Evolutionary conservation across 2,888 invertebrate genomes (phyloP), one percentile per base, ranked within the genome.

Genomic region (Chrysopilus asiliformis): DNA sequence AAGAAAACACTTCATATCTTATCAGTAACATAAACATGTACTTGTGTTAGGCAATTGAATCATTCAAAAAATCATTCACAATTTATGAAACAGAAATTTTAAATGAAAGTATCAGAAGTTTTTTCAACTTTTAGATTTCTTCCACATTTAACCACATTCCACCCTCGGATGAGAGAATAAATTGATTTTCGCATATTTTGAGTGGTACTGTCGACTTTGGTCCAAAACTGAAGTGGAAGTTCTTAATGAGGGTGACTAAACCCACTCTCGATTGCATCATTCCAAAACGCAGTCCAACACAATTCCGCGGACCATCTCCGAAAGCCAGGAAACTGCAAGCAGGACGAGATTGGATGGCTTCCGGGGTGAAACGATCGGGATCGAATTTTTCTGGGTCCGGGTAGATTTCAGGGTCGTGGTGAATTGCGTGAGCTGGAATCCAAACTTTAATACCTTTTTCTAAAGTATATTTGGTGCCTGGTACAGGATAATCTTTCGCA

Each of bases 361-460:
- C 53, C 0, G 53, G 22, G n/a, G 44, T 51, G 35, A 67, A 68
- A 25, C 66, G 51, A 34, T 67, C 64, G 0, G 67, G 68, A 22
- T 60, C 56, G 39, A 64, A 68, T 40, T 52, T 49, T 2, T 53
- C 39, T 2, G 67, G 67, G 29, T 67, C 49, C 2, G 62, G 55
- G 47, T 59, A 67, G 38, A 60, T 56, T 10, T 59, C 50, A 0
- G 61, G 56, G 49, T 67, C 66, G 28, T 56, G 49, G 40, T 68
- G 67, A 20, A 68, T 55, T 10, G 56, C 56, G 19, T 48, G 47
- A 3, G 54, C 48, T 0, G 65, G 59, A 30, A 67, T 56, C 4
- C 50, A 38, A 0, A 64, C 47, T 3, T 36, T 36, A 1, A 51
- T 54, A 8, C 56, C 60, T n/a, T 58, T 56, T 16, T 58, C 52